Percentiles rank a stretch among this genome's conserved stretches.
phyloP scores from a whole-genome alignment of 2,797 vertebrate genomes.

The Anas bahamensis region DNA sequence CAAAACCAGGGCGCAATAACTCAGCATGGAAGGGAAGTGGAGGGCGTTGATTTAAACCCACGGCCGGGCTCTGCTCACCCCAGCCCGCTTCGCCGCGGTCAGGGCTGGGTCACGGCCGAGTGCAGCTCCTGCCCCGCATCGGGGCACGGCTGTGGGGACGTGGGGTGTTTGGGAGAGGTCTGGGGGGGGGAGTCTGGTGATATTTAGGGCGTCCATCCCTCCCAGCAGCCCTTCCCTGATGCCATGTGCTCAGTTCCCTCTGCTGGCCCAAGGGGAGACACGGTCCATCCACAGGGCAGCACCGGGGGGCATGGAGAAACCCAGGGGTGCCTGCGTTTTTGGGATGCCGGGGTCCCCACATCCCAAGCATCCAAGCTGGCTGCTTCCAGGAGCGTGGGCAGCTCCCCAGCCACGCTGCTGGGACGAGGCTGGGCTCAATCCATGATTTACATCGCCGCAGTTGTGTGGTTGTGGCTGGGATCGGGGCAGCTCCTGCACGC shows the following conservation, averaged over 20 bases:
- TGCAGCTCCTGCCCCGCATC: background rate
- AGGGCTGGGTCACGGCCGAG: slow-evolving; percentile 19
- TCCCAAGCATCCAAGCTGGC: background rate
- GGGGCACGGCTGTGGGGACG: background rate
- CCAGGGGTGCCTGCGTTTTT: too few species aligned
- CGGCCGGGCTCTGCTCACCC: slow-evolving; percentile 2
- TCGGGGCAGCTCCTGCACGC: accelerated
- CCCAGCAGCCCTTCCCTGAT: too few species aligned
- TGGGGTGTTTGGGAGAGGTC: background rate
- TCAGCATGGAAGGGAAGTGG: slow-evolving; percentile 39
- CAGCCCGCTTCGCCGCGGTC: background rate
- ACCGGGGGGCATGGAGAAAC: background rate
- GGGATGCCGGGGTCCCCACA: background rate
- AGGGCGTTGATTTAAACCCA: slow-evolving; percentile 44
- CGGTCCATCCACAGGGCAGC: background rate
- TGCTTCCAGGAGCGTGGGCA: background rate
- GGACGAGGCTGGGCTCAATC: background rate
- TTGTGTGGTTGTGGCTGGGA: too few species aligned
- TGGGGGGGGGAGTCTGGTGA: background rate
- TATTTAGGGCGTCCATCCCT: background rate
- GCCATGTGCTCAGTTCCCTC: too few species aligned
- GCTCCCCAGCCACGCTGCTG: too few species aligned
- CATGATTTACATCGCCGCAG: accelerated
- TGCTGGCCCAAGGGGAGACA: background rate
- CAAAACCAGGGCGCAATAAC: slow-evolving; percentile 55